phyloP scores from a whole-genome alignment of 2,888 invertebrate genomes.

The Drosophila picticornis region DNA sequence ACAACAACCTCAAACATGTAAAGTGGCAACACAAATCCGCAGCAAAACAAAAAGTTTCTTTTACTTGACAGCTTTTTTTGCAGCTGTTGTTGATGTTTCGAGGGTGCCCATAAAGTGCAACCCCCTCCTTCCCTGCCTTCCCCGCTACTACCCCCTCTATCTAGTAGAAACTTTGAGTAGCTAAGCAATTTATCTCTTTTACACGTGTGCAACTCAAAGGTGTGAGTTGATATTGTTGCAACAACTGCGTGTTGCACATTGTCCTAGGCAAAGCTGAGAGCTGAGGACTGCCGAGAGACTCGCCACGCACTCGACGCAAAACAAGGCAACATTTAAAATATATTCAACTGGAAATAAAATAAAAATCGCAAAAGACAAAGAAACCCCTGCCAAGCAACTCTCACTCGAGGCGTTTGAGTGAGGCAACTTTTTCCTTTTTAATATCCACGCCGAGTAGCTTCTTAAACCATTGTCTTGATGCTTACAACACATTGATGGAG shows the following conservation, averaged over 20 bases:
- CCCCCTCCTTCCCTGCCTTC: background rate
- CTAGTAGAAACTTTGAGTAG: constrained; percentile 43
- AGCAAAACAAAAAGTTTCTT: constrained; percentile 59
- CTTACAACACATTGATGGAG: background rate
- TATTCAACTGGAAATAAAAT: constrained; percentile 16
- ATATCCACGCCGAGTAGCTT: background rate
- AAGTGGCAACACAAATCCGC: constrained; percentile 48
- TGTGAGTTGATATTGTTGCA: constrained; percentile 18
- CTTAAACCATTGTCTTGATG: background rate
- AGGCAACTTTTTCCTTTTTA: constrained; percentile 17
- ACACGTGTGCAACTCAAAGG: constrained; percentile 40
- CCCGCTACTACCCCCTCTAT: background rate
- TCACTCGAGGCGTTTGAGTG: constrained; percentile 62
- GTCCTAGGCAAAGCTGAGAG: constrained; percentile 45
- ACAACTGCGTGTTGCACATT: constrained; percentile 38
- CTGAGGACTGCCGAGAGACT: constrained; percentile 6
- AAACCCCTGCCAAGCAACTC: constrained; percentile 53
- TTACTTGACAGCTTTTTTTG: constrained; percentile 66
- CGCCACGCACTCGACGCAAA: constrained; percentile 42
- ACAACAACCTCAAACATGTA: constrained; percentile 18
- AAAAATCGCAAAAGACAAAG: constrained; percentile 7
- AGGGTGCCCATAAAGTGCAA: constrained; percentile 12
- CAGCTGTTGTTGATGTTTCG: constrained; percentile 41
- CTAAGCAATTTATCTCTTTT: constrained; percentile 68
- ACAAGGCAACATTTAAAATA: constrained; percentile 51